Base-by-base conservation (phyloP, 2,113 vertebrate species). In the Nothocercus nigrocapillus region DNA sequence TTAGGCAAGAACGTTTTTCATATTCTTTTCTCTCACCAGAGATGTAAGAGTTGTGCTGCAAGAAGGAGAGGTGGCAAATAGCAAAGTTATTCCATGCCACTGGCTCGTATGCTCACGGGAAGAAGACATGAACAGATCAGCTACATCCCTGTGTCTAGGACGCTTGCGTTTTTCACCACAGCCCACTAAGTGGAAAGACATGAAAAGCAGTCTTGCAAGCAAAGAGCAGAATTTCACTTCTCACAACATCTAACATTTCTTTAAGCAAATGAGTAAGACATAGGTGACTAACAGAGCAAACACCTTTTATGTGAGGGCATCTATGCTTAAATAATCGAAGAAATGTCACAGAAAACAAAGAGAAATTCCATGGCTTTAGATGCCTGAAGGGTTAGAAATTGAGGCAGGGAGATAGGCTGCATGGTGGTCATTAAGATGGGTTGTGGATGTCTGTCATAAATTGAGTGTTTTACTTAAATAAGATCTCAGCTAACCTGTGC, bases 41-140 rank as follows among this genome's bases (percentile, higher is more conserved):
- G 83, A 40, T 27, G 11, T 64, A 53, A 30, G 13, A 59, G 20
- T 28, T 1, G 0, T 1, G 0, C n/a, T 6, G 70, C 12, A 40
- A 34, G 56, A 44, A 70, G 27, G 36, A 87, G 13, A 68, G 8
- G 25, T 49, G 25, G 38, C 25, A 85, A 54, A 42, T 17, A 70
- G 6, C 17, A 69, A 42, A 17, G 7, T 42, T 6, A 38, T 64
- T 64, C 38, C 75, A 10, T 64, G 12, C 21, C 59, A 3, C 36
- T 53, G 13, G 18, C 19, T 66, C 59, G 4, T 80, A 18, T 47
- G 28, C 30, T 49, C 1, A 0, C 12, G 47, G 28, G 7, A 2
- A 13, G 53, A 38, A 25, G 49, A n/a, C 9, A 70, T 47, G 30
- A 62, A 49, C 12, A 0, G 1, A 9, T 36, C 21, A n/a, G 12